Conservation (phyloP, 1,140 invertebrate genomes). For the Aphelenchoides avenae region DNA sequence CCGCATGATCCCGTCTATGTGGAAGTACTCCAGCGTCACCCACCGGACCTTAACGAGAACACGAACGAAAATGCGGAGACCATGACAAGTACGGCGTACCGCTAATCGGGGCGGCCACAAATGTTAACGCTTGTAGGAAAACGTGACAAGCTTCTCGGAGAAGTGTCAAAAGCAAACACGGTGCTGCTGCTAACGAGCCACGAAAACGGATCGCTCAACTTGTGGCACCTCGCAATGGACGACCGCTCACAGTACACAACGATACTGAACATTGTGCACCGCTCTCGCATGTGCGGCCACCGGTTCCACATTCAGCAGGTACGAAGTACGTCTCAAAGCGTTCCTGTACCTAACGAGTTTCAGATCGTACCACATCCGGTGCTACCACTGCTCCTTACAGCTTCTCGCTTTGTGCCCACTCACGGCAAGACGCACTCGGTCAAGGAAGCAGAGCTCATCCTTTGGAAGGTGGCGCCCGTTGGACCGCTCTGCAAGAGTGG, state of each 20-base stretch:
- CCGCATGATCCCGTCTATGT: constrained; percentile 66
- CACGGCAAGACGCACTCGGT: constrained; percentile 4
- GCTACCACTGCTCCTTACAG: constrained; percentile 87
- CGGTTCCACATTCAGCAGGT: constrained; percentile 63
- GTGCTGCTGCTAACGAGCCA: constrained; percentile 82
- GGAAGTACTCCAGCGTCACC: constrained; percentile 57
- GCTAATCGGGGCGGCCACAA: too few relatives aligned
- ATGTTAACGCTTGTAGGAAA: too few relatives aligned
- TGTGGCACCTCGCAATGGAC: constrained; percentile 93
- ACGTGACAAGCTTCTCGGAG: constrained; percentile 3
- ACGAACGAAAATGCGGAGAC: constrained; percentile 17
- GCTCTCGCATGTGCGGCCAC: constrained; percentile 89
- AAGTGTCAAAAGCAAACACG: too few relatives aligned
- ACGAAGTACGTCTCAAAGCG: background rate
- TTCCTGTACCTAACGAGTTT: constrained; percentile 21
- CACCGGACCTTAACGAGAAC: too few relatives aligned
- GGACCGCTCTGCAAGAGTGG: constrained; percentile 95
- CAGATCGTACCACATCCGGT: constrained; percentile 88
- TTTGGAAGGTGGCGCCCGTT: constrained; percentile 89
- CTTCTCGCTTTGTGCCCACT: constrained; percentile 66
- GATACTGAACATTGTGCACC: constrained; percentile 87
- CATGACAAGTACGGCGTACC: constrained; percentile 20
- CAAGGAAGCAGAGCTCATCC: constrained; percentile 72
- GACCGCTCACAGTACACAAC: constrained; percentile 89
- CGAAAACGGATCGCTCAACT: constrained; percentile 90